These are phyloP conservation scores for Spea bombifrons DNA, from an alignment of 2,113 vertebrate genomes.

Conservation along the genomic window DNA sequence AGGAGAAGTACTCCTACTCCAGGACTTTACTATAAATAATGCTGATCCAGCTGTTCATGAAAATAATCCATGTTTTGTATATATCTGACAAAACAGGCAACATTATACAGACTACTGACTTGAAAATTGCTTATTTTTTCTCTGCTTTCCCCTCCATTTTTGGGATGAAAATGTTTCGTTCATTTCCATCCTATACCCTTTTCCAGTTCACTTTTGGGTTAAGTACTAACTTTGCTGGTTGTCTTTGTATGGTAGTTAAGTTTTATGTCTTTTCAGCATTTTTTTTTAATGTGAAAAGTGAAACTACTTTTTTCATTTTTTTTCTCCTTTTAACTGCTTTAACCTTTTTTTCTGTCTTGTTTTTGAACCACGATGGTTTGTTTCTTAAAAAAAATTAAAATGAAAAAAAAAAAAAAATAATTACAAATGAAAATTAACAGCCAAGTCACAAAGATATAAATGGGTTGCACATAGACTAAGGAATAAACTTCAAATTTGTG, in stretches of 20 bases:
- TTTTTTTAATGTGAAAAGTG: constrained; percentile 88
- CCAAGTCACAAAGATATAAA: constrained; percentile 89
- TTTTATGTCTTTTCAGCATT: constrained; percentile 82
- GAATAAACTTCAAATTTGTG: constrained; percentile 96
- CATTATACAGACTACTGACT: constrained; percentile 96
- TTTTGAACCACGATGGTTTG: constrained; percentile 78
- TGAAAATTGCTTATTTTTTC: constrained; percentile 76
- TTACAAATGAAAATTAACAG: constrained; percentile 75
- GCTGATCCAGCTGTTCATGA: constrained; percentile 80
- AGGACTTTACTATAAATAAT: constrained; percentile 75
- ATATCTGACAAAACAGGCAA: constrained; percentile 92
- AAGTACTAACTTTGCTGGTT: constrained; percentile 87
- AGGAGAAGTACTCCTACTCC: constrained; percentile 75
- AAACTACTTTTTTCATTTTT: constrained; percentile 76
- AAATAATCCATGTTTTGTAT: constrained; percentile 85
- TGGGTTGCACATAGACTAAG: constrained; percentile 97
- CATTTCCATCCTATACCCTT: constrained; percentile 56
- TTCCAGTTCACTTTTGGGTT: constrained; percentile 71
- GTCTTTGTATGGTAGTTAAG: constrained; percentile 87
- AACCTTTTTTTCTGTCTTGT: constrained; percentile 81
- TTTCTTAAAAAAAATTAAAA: constrained; percentile 75
- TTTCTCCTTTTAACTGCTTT: constrained; percentile 66
- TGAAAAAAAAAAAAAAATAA: constrained; percentile 5
- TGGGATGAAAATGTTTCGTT: constrained; percentile 77
- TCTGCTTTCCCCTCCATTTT: constrained; percentile 71